A percentile compares a stretch with the other conserved stretches of the same genome.
These are phyloP conservation scores for Patella pellucida DNA, from an alignment of 2,888 invertebrate species.

Conservation along the genomic window DNA sequence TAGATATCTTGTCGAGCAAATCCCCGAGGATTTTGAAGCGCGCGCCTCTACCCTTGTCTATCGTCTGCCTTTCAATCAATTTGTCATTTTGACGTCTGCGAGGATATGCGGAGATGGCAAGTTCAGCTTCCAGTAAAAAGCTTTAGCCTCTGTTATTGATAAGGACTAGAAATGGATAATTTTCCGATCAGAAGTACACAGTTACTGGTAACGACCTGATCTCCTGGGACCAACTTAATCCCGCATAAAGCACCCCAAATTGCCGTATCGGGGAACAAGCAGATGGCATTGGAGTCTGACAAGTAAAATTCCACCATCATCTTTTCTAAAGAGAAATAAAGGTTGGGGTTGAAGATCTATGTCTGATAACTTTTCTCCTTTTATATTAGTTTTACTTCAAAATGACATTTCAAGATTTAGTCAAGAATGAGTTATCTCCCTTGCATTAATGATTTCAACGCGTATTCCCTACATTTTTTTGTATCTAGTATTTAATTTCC, in stretches of 20 bases:
- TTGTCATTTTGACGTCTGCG: constrained; percentile 40
- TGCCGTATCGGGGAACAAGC: constrained; percentile 29
- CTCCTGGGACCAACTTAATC: constrained; percentile 32
- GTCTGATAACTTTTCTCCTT: neutral
- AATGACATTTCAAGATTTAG: no score
- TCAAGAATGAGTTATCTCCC: no score
- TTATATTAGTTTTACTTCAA: no score
- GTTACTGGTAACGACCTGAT: constrained; percentile 29
- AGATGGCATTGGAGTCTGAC: constrained; percentile 30
- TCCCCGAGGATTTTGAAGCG: constrained; percentile 25
- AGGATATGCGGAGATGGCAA: constrained; percentile 30
- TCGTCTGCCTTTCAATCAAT: constrained; percentile 40
- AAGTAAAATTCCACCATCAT: constrained; percentile 33
- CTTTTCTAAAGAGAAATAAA: neutral
- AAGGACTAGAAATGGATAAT: constrained; percentile 34
- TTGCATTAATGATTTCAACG: no score
- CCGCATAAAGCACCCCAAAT: constrained; percentile 32
- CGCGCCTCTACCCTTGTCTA: constrained; percentile 30
- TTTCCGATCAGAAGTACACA: constrained; percentile 32
- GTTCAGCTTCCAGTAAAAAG: constrained; percentile 21
- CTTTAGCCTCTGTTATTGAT: constrained; percentile 32
- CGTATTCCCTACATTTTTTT: no score
- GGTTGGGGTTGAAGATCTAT: constrained; percentile 2
- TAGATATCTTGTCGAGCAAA: constrained; percentile 27
- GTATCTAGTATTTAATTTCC: no score